These are phyloP conservation scores for Melanotaenia pygmaea DNA, from an alignment of 2,797 vertebrate genomes.

Conservation along the genomic window DNA sequence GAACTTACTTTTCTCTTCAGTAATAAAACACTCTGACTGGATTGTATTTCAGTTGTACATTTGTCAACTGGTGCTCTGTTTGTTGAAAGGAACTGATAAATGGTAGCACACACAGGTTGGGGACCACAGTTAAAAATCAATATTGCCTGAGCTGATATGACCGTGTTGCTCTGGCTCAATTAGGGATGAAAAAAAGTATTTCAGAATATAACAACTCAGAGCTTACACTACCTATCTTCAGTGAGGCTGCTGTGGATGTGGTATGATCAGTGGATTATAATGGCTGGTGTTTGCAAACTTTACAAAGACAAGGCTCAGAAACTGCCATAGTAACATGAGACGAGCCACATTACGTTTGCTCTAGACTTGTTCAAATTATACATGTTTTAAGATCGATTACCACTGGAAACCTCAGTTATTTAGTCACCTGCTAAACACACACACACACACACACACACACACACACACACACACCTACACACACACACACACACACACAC, in stretches of 20 bases:
- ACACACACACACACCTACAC: too few species aligned
- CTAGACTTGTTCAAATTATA: neutral
- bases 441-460: too few species aligned
- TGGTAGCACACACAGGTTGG: neutral
- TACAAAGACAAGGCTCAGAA: conserved; percentile 3
- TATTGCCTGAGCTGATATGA: neutral
- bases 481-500: neutral
- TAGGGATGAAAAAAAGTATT: neutral
- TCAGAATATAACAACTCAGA: conserved; percentile 5
- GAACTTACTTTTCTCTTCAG: neutral
- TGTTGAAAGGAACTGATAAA: neutral
- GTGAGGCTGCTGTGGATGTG: neutral
- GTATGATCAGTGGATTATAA: neutral
- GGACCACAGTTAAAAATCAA: neutral
- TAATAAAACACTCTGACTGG: neutral
- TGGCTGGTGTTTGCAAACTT: neutral
- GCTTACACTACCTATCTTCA: neutral
- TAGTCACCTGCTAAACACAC: neutral
- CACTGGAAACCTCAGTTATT: conserved; percentile 1
- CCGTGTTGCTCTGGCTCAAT: neutral
- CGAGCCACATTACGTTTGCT: too few species aligned
- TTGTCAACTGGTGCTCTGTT: neutral
- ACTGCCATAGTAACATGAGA: neutral
- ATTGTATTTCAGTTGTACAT: neutral
- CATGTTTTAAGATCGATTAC: conserved; percentile 3